Base-by-base conservation (phyloP, 1,140 invertebrate species). In the Paracyclopina nana region DNA sequence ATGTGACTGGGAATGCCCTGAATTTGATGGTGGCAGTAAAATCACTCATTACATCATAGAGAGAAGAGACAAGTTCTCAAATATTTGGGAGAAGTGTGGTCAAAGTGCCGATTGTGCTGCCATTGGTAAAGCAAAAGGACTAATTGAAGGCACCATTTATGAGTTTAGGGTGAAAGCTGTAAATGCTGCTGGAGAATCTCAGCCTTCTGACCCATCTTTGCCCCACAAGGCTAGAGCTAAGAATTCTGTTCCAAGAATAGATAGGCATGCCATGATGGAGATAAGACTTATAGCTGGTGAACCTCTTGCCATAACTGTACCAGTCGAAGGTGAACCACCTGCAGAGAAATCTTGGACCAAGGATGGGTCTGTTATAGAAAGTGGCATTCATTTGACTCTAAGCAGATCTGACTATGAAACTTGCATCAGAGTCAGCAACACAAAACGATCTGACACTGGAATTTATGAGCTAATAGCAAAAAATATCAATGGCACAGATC, bases 41-140 rank as follows among this genome's bases (percentile, higher is more conserved):
- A 83, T 94, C 56, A 86, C 79, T 14, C 82, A 82, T 6, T 95
- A 94, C 56, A 68, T 96, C 22, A 85, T 98, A 65, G 92, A 98
- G 62, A 96, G 95, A 70, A 80, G 84, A 57, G 87, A 92, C 60
- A 83, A 87, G 61, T 85, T 80, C 61, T 68, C 62, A 63, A 79
- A 77, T 6, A 78, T 78, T 48, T 84, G 87, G 85, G 81, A 87
- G 61, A 79, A 82, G 60, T 84, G 80, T 65, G 79, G 78, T 20
- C 76, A 85, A 65, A 72, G 86, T 54, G 75, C 78, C 40, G 84
- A 82, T 43, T 80, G 94, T 60, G 74, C 79, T 14, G 81, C 81
- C 24, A 74, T 70, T 43, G 83, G 80, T 4, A 80, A 75, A 60
- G 83, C 96, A 2, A 75, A 79, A 14, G 81, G 85, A 60, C 70